Evolutionary conservation across 2,888 invertebrate genomes (phyloP), one percentile per base, ranked within the genome.

Genomic region (Drosophila longiperda): DNA sequence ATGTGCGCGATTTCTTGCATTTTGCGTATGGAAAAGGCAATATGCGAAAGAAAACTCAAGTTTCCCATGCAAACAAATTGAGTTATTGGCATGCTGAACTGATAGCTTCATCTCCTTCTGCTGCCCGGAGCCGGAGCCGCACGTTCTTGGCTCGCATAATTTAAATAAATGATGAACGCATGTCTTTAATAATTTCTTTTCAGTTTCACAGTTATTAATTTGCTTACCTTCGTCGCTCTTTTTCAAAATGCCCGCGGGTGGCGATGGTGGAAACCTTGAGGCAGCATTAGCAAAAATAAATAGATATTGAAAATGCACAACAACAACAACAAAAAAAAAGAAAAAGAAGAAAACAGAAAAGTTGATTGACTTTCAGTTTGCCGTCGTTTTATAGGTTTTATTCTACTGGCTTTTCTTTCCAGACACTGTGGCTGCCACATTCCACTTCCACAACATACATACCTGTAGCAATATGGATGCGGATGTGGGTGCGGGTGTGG

Each of bases 181-280:
- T 72, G 79, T 32, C 78, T 76, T 83, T 87, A 82, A 87, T 83
- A 76, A 81, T 80, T 78, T 75, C 71, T 73, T 73, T 73, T 65
- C 42, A 57, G 52, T 53, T 65, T 71, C 63, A 66, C 45, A 73
- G 66, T 68, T 70, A 63, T 66, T 73, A 62, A 76, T 73, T 70
- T 59, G 65, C 92, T 92, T 91, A 92, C 92, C 92, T 82, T 93
- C 93, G 77, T 92, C 92, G 88, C 76, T 92, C 83, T 92, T 92
- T 85, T 92, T 92, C 70, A 92, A 87, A 81, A 92, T 91, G 83
- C 87, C 92, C 75, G 91, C 90, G 82, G 92, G 91, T 86, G 92
- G 91, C 78, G 92, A 90, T 83, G 92, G 81, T 76, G 92, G 91
- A 89, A 93, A 92, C 78, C 92, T 92, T 81, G 64, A 69, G 52